Conservation (phyloP, 2,113 vertebrate genomes). For the Passer montanus region DNA sequence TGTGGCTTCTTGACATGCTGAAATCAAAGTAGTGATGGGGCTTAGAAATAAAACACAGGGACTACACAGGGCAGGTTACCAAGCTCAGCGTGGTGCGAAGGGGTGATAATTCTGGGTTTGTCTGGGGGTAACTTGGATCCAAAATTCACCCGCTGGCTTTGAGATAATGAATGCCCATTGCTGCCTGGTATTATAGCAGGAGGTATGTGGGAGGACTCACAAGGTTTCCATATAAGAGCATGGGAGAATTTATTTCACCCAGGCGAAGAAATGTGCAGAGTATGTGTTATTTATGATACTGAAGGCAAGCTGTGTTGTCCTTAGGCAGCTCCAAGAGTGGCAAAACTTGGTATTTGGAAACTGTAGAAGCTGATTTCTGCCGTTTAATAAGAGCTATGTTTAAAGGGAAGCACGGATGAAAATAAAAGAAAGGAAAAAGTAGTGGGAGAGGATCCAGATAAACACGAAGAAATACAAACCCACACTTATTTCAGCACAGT, state of each 20-base stretch:
- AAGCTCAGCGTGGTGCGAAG: accelerated
- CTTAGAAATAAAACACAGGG: not conserved
- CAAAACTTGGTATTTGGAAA: not conserved
- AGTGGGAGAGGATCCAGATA: not conserved
- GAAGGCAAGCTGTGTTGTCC: not conserved
- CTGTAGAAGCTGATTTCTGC: not conserved
- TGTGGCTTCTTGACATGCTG: not conserved
- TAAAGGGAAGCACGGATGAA: not conserved
- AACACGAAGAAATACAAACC: not conserved
- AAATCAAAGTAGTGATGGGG: not conserved
- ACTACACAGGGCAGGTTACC: not conserved
- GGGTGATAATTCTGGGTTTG: not conserved
- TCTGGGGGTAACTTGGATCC: not conserved
- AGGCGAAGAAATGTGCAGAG: conserved; percentile 7
- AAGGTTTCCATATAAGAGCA: conserved; percentile 66
- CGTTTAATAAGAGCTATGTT: not conserved
- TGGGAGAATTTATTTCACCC: conserved; percentile 54
- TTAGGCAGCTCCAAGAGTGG: not conserved
- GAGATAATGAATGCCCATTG: not conserved
- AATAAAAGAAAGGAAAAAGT: not conserved
- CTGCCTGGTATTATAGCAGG: not conserved
- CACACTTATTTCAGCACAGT: not conserved
- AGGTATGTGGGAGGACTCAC: conserved; percentile 24
- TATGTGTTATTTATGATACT: conserved; percentile 6
- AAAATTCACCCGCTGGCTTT: not conserved